phyloP scores from a whole-genome alignment of 2,797 vertebrate species.

The Aphelocoma californica region DNA sequence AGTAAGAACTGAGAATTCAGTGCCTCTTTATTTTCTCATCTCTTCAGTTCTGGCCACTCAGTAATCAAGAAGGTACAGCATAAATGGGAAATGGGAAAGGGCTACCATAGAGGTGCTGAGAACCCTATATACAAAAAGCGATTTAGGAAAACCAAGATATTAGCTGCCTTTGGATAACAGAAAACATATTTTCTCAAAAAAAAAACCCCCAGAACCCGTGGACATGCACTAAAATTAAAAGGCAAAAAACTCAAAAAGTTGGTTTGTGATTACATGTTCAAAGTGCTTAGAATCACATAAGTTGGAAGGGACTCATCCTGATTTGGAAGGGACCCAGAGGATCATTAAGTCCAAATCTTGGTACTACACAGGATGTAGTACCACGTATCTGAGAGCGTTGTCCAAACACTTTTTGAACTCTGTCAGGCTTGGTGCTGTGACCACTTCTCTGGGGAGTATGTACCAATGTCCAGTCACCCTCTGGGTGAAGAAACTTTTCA shows the following conservation, averaged over 20 bases:
- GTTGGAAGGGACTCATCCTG: too few relatives aligned
- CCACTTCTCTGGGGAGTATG: rapidly evolving
- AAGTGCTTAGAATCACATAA: background rate
- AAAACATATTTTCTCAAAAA: background rate
- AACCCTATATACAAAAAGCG: background rate
- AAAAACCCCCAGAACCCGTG: rapidly evolving
- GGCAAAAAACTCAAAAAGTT: background rate
- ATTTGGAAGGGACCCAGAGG: background rate
- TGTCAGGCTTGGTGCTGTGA: background rate
- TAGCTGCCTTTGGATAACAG: background rate
- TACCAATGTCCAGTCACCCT: rapidly evolving
- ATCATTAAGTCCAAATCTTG: background rate
- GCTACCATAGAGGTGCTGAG: background rate
- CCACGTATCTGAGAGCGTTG: background rate
- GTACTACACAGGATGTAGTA: background rate
- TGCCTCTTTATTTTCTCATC: background rate
- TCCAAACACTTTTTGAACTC: background rate
- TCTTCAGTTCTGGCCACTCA: background rate
- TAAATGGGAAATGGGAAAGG: background rate
- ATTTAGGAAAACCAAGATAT: background rate
- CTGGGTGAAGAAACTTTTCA: too few relatives aligned
- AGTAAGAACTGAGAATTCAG: background rate
- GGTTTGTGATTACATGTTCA: background rate
- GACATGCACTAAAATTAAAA: background rate
- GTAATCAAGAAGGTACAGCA: background rate